Conservation (phyloP, 1,140 invertebrate species). For the Bicyclus anynana region DNA sequence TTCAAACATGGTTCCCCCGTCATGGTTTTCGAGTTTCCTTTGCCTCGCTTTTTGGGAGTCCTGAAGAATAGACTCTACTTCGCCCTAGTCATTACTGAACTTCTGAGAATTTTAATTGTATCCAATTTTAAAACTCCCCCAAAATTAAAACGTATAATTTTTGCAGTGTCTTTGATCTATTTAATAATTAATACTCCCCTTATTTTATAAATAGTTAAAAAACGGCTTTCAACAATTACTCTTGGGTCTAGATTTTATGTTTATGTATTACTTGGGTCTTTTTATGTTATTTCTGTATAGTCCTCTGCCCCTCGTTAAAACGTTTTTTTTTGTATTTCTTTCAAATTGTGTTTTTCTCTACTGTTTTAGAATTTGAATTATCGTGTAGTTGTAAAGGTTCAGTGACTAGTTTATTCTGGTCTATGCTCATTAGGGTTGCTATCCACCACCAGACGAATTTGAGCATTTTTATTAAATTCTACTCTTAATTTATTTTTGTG, state of each 20-base stretch:
- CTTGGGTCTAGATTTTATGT: not conserved
- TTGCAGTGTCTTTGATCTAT: conserved; percentile 6
- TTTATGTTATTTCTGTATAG: no score
- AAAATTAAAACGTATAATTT: conserved; percentile 12
- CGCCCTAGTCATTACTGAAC: conserved; percentile 16
- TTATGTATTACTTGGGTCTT: no score
- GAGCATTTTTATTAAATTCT: no score
- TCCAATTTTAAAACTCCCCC: conserved; percentile 5
- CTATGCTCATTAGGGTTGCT: no score
- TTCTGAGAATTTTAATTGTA: conserved; percentile 26
- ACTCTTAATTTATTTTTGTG: no score
- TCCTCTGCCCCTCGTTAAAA: no score
- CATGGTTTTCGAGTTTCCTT: conserved; percentile 30
- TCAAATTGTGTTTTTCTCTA: no score
- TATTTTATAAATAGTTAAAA: not conserved
- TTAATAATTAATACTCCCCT: not conserved
- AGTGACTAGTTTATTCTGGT: no score
- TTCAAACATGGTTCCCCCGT: conserved; percentile 15
- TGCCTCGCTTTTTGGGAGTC: conserved; percentile 23
- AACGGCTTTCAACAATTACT: not conserved
- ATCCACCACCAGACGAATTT: no score
- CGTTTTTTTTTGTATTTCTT: no score
- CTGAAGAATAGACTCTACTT: conserved; percentile 15
- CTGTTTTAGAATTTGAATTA: no score
- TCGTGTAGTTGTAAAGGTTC: no score